Conservation (phyloP, 2,797 vertebrate species). For the Malacoraja senta region DNA sequence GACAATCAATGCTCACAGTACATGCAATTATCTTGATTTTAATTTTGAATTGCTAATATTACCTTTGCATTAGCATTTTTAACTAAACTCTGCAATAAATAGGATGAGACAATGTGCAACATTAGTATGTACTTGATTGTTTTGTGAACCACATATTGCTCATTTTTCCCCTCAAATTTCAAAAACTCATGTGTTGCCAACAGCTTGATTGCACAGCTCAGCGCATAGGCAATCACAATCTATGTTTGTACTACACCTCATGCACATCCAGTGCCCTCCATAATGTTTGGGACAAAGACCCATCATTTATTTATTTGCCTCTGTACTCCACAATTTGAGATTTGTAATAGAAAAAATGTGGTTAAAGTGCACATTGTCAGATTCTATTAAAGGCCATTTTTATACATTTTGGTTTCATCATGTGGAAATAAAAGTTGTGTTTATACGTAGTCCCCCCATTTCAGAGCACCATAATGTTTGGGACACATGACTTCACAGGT, state of each 20-base stretch:
- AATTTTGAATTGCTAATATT: background rate
- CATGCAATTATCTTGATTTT: background rate
- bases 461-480: no score
- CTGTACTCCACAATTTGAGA: no score
- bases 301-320: no score
- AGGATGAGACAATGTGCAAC: background rate
- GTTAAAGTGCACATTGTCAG: no score
- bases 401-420: no score
- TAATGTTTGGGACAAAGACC: no score
- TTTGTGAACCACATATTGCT: background rate
- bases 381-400: no score
- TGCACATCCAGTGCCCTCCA: background rate
- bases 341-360: no score
- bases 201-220: background rate
- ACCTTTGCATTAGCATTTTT: background rate
- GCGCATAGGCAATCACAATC: background rate
- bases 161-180: background rate
- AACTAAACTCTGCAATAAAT: background rate
- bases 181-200: background rate
- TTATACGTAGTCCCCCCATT: no score
- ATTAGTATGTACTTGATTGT: no score
- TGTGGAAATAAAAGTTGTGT: no score
- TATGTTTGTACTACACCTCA: background rate
- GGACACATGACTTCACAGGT: no score
- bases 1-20: background rate